Evolutionary conservation across 2,888 invertebrate species (phyloP).

Genomic region (Philonicus albiceps): DNA sequence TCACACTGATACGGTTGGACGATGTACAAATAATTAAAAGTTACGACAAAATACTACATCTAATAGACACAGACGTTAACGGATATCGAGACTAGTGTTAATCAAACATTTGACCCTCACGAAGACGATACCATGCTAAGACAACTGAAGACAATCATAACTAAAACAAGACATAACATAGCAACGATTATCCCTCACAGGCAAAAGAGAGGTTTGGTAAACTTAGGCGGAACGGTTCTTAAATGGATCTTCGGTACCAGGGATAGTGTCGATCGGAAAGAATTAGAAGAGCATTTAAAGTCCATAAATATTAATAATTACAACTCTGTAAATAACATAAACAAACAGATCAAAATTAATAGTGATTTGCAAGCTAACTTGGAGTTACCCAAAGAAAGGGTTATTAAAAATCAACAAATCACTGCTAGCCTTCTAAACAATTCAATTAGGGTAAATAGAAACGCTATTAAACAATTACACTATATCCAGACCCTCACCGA

Average conservation of each 20-base stretch:
- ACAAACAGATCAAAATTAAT: conserved; percentile 1
- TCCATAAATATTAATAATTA: not conserved
- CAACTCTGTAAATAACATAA: not conserved
- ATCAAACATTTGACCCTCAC: not conserved
- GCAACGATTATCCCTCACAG: not conserved
- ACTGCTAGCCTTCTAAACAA: not conserved
- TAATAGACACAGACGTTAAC: not conserved
- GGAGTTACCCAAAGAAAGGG: not conserved
- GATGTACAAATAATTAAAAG: not conserved
- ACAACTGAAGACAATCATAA: not conserved
- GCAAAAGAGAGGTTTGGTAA: not conserved
- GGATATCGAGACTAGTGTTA: not conserved
- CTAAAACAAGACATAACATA: not conserved
- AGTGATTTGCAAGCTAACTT: not conserved
- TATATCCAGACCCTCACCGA: not conserved
- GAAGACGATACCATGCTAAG: not conserved
- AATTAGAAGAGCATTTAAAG: not conserved
- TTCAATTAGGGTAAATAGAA: not conserved
- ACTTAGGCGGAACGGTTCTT: not conserved
- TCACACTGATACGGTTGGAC: not conserved
- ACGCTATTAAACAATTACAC: not conserved
- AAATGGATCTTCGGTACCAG: not conserved
- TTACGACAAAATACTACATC: conserved; percentile 1
- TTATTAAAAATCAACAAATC: not conserved
- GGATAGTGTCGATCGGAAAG: not conserved